These are phyloP conservation scores for Hydrolagus affinis DNA, from an alignment of 2,113 vertebrate species.

Conservation along the genomic window DNA sequence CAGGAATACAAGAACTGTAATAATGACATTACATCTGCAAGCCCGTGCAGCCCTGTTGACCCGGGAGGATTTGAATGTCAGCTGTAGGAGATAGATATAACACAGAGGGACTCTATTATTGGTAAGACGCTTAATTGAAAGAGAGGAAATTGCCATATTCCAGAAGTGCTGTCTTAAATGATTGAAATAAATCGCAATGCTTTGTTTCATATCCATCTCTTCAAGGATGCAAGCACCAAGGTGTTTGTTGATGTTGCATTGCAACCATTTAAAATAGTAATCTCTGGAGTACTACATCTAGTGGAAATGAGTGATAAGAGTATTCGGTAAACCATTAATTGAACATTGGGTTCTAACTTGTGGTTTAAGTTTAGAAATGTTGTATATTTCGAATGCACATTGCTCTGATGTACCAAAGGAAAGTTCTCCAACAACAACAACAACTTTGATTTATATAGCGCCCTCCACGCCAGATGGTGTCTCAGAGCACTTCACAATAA, in stretches of 20 bases:
- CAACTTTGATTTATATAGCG: too few relatives aligned
- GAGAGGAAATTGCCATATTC: background rate
- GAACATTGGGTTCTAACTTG: too few relatives aligned
- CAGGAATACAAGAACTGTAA: constrained; percentile 3
- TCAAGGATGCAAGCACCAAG: background rate
- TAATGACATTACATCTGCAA: background rate
- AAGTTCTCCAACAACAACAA: too few relatives aligned
- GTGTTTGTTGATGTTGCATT: background rate
- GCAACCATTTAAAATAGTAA: background rate
- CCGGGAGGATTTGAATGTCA: constrained; percentile 5
- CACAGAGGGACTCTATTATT: background rate
- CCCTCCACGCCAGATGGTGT: too few relatives aligned
- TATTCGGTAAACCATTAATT: background rate
- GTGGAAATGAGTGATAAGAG: background rate
- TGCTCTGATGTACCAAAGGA: too few relatives aligned
- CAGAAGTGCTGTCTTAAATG: background rate
- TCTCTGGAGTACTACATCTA: background rate
- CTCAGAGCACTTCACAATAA: too few relatives aligned
- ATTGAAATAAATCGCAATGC: background rate
- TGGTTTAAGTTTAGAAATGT: too few relatives aligned
- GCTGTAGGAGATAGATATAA: background rate
- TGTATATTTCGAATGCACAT: too few relatives aligned
- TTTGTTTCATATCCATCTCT: background rate
- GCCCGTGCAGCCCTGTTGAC: background rate
- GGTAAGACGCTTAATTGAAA: background rate